A percentile compares a stretch with the other conserved stretches of the same genome.
These are phyloP conservation scores for Lophius americanus DNA, from an alignment of 2,797 vertebrate species.

Conservation along the genomic window DNA sequence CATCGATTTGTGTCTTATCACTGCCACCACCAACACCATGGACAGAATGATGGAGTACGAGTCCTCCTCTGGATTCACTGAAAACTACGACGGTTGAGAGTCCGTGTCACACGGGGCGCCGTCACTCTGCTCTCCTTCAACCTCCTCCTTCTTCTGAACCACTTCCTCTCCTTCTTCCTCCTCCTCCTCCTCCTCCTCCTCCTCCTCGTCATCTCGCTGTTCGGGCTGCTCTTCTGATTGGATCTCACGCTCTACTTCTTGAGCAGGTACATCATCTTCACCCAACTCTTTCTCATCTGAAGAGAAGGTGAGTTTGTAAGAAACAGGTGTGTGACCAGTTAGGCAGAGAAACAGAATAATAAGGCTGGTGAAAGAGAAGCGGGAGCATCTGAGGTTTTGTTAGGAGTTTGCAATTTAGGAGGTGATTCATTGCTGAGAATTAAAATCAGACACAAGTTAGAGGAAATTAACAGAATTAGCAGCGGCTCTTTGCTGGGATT, in stretches of 20 bases:
- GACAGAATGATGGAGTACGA: constrained; percentile 1
- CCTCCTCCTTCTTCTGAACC: constrained; percentile 16
- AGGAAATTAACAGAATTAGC: constrained; percentile 25
- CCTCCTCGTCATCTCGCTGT: neutral
- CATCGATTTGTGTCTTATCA: constrained; percentile 28
- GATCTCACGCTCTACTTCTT: constrained; percentile 34
- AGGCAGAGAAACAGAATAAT: neutral
- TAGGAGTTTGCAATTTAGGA: constrained; percentile 4
- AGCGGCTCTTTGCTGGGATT: neutral
- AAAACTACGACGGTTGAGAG: constrained; percentile 33
- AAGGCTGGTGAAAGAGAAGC: neutral
- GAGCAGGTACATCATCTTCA: constrained; percentile 31
- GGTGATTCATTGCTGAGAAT: constrained; percentile 24
- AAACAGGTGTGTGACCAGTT: fast-evolving
- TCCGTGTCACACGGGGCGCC: constrained; percentile 30
- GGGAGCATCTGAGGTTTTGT: neutral
- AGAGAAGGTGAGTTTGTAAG: neutral
- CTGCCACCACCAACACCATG: constrained; percentile 4
- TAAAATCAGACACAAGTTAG: constrained; percentile 22
- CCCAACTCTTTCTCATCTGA: constrained; percentile 63
- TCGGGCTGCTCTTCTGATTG: constrained; percentile 32
- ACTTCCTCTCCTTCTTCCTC: constrained; percentile 1
- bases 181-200: neutral
- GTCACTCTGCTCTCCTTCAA: constrained; percentile 12
- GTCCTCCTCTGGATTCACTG: constrained; percentile 7